A percentile compares a stretch with the other conserved stretches of the same genome.
Conservation (phyloP, 2,888 invertebrate genomes). For the Cryptosula pallasiana region DNA sequence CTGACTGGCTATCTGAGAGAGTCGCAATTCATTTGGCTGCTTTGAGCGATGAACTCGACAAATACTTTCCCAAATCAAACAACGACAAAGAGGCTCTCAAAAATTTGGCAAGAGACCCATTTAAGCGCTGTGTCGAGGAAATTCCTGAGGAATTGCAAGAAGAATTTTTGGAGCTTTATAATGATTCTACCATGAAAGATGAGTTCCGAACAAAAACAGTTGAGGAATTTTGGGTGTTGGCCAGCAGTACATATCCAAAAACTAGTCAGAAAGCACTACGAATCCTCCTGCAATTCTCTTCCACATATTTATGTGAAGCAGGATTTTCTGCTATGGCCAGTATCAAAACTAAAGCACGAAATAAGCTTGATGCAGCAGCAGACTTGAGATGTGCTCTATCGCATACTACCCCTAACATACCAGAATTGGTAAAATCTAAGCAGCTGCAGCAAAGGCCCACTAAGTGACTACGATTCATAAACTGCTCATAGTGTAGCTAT, state of each 20-base stretch:
- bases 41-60: neutral
- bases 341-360: slow-evolving; percentile 1
- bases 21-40: neutral
- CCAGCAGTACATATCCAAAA: neutral
- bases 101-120: slow-evolving; percentile 5
- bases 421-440: neutral
- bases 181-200: neutral
- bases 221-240: neutral
- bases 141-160: slow-evolving; percentile 11
- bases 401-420: neutral
- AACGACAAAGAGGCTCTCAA: neutral
- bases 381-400: slow-evolving; percentile 14
- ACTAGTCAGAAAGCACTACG: neutral
- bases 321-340: neutral
- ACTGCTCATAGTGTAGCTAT: too few relatives aligned
- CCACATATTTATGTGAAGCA: slow-evolving; percentile 16
- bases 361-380: slow-evolving; percentile 11
- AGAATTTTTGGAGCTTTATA: slow-evolving; percentile 10
- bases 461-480: neutral
- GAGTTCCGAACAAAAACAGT: neutral
- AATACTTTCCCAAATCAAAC: slow-evolving; percentile 5
- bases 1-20: slow-evolving; percentile 11
- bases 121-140: neutral
- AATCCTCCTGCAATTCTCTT: neutral
- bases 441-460: slow-evolving; percentile 17